phyloP scores from a whole-genome alignment of 2,113 vertebrate species.

The Vidua macroura region DNA sequence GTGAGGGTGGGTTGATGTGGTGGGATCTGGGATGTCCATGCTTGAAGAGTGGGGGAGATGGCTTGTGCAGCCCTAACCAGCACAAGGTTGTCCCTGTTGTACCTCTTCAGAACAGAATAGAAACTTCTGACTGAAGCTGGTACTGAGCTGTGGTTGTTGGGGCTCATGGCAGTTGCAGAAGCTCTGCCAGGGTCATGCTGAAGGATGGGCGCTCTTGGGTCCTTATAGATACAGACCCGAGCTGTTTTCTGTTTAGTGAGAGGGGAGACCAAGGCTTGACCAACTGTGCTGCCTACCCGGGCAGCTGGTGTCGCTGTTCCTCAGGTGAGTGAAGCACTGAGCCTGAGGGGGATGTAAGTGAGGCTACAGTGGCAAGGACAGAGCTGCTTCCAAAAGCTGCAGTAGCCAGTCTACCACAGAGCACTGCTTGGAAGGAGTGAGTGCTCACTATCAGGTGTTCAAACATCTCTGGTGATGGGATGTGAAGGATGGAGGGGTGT shows the following conservation, averaged over 20 bases:
- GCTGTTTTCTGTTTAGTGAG: background rate
- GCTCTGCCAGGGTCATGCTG: rapidly evolving
- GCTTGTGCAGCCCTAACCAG: background rate
- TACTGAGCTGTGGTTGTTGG: rapidly evolving
- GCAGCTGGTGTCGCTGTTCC: background rate
- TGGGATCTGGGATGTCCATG: background rate
- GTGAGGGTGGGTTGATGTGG: rapidly evolving
- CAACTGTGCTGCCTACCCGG: background rate
- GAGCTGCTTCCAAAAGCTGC: background rate
- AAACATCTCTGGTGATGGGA: rapidly evolving
- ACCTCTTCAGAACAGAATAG: background rate
- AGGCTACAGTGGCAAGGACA: background rate
- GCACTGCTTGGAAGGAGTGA: background rate
- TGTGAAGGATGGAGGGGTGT: background rate
- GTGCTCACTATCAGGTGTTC: background rate
- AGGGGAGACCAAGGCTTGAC: background rate
- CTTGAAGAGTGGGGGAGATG: background rate
- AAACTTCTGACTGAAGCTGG: background rate
- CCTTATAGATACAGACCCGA: background rate
- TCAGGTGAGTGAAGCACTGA: background rate
- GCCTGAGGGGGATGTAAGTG: background rate
- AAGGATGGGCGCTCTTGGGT: background rate
- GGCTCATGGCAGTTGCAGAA: rapidly evolving
- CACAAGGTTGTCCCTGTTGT: rapidly evolving
- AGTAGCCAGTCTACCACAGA: background rate